Percentiles rank a stretch among this genome's conserved stretches.
Conservation (phyloP, 2,888 invertebrate genomes). For the Rhingia campestris region DNA sequence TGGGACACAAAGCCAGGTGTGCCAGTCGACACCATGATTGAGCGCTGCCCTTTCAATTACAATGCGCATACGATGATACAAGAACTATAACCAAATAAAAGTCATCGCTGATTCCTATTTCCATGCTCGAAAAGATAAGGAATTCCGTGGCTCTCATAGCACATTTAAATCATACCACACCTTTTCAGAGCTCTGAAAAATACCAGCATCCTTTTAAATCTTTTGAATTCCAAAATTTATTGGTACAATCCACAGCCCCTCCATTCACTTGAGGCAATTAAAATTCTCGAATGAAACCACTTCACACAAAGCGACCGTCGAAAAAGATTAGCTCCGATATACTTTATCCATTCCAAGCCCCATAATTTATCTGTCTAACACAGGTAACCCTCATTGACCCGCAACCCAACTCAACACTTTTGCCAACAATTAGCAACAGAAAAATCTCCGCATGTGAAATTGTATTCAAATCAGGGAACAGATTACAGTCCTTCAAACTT, state of each 20-base stretch:
- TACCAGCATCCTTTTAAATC: neutral
- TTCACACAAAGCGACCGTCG: slow-evolving; percentile 20
- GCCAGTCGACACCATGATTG: too few relatives aligned
- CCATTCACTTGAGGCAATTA: neutral
- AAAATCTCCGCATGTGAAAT: neutral
- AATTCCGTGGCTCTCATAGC: too few relatives aligned
- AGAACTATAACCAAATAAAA: too few relatives aligned
- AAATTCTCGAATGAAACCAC: slow-evolving; percentile 1
- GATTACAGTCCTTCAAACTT: neutral
- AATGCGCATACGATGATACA: too few relatives aligned
- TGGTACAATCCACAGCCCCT: neutral
- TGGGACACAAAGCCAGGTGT: too few relatives aligned
- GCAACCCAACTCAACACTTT: slow-evolving; percentile 35
- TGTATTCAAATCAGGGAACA: slow-evolving; percentile 13
- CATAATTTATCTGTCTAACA: slow-evolving; percentile 46
- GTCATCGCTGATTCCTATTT: too few relatives aligned
- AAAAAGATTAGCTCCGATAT: slow-evolving; percentile 7
- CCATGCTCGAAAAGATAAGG: too few relatives aligned
- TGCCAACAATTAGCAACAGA: neutral
- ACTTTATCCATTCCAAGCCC: neutral
- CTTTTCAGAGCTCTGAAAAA: too few relatives aligned
- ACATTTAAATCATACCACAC: too few relatives aligned
- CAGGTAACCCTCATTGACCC: slow-evolving; percentile 19
- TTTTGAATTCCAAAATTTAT: neutral
- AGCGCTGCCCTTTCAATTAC: too few relatives aligned